Conservation (phyloP, 2,888 invertebrate species). For the Balanococcus diminutus region DNA sequence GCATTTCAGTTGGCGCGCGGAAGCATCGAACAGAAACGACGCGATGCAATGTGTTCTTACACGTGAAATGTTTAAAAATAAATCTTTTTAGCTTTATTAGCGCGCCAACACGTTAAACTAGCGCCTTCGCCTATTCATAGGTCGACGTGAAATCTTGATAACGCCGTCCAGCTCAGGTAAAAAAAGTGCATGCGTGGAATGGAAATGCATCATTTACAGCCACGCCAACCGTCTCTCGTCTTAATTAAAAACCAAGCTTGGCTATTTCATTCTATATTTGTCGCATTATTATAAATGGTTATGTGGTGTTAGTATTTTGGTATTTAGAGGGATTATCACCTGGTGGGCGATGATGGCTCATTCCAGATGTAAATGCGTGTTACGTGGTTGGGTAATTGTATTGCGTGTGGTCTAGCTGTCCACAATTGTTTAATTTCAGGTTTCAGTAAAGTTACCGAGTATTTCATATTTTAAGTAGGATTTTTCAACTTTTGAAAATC, state of each 20-base stretch:
- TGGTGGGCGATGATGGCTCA: neutral
- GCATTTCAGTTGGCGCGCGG: neutral
- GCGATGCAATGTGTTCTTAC: slow-evolving; percentile 24
- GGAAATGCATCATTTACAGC: slow-evolving; percentile 29
- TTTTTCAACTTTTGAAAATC: too few relatives aligned
- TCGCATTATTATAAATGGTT: neutral
- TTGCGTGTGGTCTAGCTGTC: too few relatives aligned
- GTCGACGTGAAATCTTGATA: slow-evolving; percentile 28
- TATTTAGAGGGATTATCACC: neutral
- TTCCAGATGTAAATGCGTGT: neutral
- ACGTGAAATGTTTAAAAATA: slow-evolving; percentile 38
- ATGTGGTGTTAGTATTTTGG: neutral
- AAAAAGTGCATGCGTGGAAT: slow-evolving; percentile 2
- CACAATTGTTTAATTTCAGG: too few relatives aligned
- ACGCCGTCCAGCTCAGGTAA: neutral
- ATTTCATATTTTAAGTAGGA: too few relatives aligned
- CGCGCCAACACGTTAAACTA: neutral
- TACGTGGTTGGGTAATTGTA: neutral
- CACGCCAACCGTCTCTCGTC: neutral
- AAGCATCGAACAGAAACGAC: slow-evolving; percentile 26
- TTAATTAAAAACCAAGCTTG: slow-evolving; percentile 1
- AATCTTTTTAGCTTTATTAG: slow-evolving; percentile 32
- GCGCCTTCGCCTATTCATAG: neutral
- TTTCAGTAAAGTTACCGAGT: too few relatives aligned
- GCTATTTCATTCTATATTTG: neutral